These are phyloP conservation scores for Acropora yongei DNA, from an alignment of 64 coral and sea anemone genomes.

Conservation along the genomic window DNA sequence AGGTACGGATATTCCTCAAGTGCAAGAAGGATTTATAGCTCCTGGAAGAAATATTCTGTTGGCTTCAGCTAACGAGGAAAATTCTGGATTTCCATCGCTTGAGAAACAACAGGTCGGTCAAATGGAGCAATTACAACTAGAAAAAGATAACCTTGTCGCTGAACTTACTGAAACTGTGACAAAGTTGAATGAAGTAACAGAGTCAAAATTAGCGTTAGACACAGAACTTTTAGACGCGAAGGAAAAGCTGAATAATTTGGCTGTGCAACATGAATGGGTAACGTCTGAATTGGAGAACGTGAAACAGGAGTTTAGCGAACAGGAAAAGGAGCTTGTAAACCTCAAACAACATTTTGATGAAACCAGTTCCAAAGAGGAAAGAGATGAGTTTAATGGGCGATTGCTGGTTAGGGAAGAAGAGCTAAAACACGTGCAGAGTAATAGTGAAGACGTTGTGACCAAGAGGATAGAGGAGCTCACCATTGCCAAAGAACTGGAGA, in stretches of 20 bases:
- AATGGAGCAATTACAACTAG: slow-evolving; percentile 13
- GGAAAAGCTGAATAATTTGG: slow-evolving; percentile 38
- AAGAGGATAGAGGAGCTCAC: slow-evolving; percentile 55
- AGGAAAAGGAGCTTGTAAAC: slow-evolving; percentile 42
- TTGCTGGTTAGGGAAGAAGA: slow-evolving; percentile 23
- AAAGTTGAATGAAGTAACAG: slow-evolving; percentile 5
- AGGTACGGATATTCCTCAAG: not conserved
- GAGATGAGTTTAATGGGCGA: not conserved
- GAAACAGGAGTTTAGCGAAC: slow-evolving; percentile 56
- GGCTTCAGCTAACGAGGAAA: not conserved
- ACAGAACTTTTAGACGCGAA: slow-evolving; percentile 44
- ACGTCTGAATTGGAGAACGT: slow-evolving; percentile 79
- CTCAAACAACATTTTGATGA: slow-evolving; percentile 51
- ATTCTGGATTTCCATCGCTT: not conserved
- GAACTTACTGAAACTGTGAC: slow-evolving; percentile 14
- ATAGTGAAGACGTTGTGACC: slow-evolving; percentile 55
- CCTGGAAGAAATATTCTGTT: not conserved
- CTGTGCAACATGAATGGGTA: slow-evolving; percentile 63
- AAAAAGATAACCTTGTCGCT: not conserved
- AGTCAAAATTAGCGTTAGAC: not conserved
- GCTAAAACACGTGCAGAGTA: slow-evolving; percentile 13
- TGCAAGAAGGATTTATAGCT: not conserved
- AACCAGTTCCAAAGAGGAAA: slow-evolving; percentile 16
- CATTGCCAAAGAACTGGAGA: slow-evolving; percentile 68
- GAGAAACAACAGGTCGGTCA: slow-evolving; percentile 17